These are phyloP conservation scores for Falco punctatus DNA, from an alignment of 2,113 vertebrate genomes.

Conservation along the genomic window DNA sequence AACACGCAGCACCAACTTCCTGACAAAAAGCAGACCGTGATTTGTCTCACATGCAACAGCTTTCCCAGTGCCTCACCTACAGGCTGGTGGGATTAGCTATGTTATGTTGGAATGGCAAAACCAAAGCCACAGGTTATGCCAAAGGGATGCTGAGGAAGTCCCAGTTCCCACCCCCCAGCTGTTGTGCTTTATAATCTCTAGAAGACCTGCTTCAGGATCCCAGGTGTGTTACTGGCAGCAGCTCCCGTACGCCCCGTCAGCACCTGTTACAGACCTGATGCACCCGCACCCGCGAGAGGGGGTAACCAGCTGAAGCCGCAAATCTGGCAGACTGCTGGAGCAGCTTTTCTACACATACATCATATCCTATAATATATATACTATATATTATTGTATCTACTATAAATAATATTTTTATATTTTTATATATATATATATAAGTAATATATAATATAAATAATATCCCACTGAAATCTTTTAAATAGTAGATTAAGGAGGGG, in stretches of 20 bases:
- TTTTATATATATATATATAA: no score
- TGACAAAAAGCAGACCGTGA: not conserved
- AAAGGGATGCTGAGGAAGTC: not conserved
- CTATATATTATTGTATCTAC: not conserved
- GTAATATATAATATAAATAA: not conserved
- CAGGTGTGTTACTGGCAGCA: not conserved
- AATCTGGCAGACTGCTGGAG: not conserved
- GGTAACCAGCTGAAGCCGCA: not conserved
- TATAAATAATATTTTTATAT: not conserved
- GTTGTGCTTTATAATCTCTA: not conserved
- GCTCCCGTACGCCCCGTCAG: not conserved
- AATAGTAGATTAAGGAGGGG: not conserved
- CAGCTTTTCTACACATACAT: not conserved
- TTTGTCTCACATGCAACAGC: not conserved
- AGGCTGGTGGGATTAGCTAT: not conserved
- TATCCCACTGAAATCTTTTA: not conserved
- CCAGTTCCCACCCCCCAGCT: not conserved
- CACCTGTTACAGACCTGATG: not conserved
- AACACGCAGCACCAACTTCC: not conserved
- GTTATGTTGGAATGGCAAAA: not conserved
- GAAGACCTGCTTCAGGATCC: not conserved
- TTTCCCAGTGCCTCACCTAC: not conserved
- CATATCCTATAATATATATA: not conserved
- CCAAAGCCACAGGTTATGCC: not conserved
- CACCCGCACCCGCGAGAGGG: not conserved